Base-by-base conservation (phyloP, 2,888 invertebrate species). In the Dilophus febrilis region DNA sequence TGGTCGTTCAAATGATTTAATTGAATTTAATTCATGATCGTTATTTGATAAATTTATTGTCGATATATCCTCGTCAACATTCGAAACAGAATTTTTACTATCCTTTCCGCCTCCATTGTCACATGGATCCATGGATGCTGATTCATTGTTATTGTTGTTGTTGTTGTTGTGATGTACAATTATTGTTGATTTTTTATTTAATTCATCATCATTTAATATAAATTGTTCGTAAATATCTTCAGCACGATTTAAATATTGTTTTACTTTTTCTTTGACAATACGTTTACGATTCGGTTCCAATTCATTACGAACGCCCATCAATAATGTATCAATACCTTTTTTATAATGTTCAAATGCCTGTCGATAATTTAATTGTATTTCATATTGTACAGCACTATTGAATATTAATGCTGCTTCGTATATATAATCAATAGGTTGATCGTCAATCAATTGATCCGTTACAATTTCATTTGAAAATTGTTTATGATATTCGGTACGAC, bases 321-420 rank as follows among this genome's bases (percentile, higher is more conserved):
- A 46, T 10, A 63, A 42, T 13, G 56, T 45, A 32, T 61, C 63
- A 4, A 63, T 59, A 1, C 62, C 62, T 5, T 46, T 48, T 42
- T 61, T 62, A 40, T 63, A 63, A 1, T 50, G 53, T 16, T 47
- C 48, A 40, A 59, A 56, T 1, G 62, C 62, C 13, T 53, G 51
- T 3, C 49, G 48, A 41, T 60, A 63, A 37, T 59, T 55, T 16
- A 53, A 45, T 48, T 61, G 61, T 1, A 57, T 61, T 46, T 63
- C 62, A 0, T 59, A 55, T 42, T 61, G 60, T 3, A 63, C 61
- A 1, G 62, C 62, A 38, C 55, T 53, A 40, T 61, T 61, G 37
- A 63, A 63, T 41, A 59, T 57, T 18, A 59, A 45, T 1, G 62
- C 62, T 2, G 62, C 63, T 42, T 62, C 61, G 33, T 62, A 63